Evolutionary conservation across 1,140 invertebrate species (phyloP), one percentile per base, ranked within the genome.

Genomic region (Spodoptera frugiperda): DNA sequence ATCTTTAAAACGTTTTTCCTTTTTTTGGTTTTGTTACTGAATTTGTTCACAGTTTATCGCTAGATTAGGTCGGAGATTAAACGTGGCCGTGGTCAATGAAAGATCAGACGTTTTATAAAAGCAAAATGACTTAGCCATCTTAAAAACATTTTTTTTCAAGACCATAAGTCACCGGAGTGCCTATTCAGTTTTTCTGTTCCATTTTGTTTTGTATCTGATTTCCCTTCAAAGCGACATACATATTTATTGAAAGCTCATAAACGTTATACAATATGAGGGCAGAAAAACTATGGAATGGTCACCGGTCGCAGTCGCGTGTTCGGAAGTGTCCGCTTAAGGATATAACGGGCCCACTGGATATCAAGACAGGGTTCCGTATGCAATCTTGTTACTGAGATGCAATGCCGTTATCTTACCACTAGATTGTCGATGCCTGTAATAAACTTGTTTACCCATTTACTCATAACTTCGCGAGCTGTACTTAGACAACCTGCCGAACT

Each of bases 301-400:
- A 15, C 15, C 39, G 17, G 68, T 17, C 67, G 39, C 44, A 44
- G 63, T 59, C 51, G 73, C 74, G 78, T 65, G 78, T 77, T 84
- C 82, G 85, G 83, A 87, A 87, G 83, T 83, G 82, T 83, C 82
- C 80, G 79, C 80, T 79, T 75, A 79, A 79, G 79, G 77, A 78
- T 80, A 79, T 86, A 87, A 87, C 86, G 86, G 86, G 80, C 80
- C 67, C 76, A 74, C 76, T 80, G 71, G 78, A 80, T 83, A 80
- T 83, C 79, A 65, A 80, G 76, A 59, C 74, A 73, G 79, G 79
- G 76, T 76, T 82, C 77, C 78, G 70, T 76, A 74, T 73, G 72
- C 75, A 81, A 80, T 79, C 78, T 70, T 76, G 77, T 82, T 82
- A 74, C 76, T 48, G 46, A 76, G 73, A 80, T 77, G 70, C 79